phyloP scores from a whole-genome alignment of 37 sponge, comb jelly and placozoan genomes.

The Oopsacas minuta region DNA sequence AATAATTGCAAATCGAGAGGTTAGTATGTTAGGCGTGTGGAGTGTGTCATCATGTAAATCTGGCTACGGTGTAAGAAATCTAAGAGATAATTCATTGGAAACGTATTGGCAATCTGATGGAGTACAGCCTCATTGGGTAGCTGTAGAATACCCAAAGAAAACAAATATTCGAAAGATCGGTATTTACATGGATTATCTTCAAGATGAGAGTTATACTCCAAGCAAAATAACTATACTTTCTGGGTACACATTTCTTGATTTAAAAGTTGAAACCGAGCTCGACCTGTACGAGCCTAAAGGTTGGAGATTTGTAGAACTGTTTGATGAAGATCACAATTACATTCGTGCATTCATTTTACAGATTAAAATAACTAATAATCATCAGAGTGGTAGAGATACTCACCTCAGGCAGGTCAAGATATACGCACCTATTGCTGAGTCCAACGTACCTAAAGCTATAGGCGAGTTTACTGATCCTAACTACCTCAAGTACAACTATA shows the following conservation, averaged over 20 bases:
- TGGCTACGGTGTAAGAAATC: conserved; percentile 76
- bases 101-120: conserved; percentile 99
- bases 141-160: conserved; percentile 71
- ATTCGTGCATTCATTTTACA: conserved; percentile 55
- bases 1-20: conserved; percentile 25
- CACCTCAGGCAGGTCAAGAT: conserved; percentile 78
- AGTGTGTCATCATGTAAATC: conserved; percentile 91
- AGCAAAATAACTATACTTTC: conserved; percentile 61
- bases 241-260: conserved; percentile 64
- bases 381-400: conserved; percentile 91
- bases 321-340: conserved; percentile 20
- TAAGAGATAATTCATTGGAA: conserved; percentile 59
- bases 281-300: conserved; percentile 79
- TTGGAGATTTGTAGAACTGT: conserved; percentile 52
- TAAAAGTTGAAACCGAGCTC: conserved; percentile 46
- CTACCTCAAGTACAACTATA: background rate
- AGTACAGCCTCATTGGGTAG: conserved; percentile 76
- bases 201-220: conserved; percentile 97
- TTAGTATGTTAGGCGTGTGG: conserved; percentile 76
- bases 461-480: background rate
- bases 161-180: conserved; percentile 40
- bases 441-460: background rate
- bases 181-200: conserved; percentile 58
- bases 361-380: conserved; percentile 68
- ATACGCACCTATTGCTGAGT: conserved; percentile 40